Conservation (phyloP, 2,888 invertebrate genomes). For the Amphipyra tragopoginis region DNA sequence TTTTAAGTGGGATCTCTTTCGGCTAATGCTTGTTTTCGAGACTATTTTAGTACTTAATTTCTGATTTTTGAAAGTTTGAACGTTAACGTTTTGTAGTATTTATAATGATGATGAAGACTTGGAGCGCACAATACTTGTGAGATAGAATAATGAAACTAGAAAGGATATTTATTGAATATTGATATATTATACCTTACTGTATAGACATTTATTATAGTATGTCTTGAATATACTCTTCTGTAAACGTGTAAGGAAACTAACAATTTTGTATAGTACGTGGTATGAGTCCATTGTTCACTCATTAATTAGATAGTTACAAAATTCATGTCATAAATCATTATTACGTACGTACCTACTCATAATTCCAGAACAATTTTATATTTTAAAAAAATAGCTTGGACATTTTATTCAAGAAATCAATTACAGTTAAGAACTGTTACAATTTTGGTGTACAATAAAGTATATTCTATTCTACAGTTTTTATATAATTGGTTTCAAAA, state of each 20-base stretch:
- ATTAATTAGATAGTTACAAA: slow-evolving; percentile 14
- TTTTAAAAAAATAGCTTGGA: slow-evolving; percentile 24
- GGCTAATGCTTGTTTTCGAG: slow-evolving; percentile 45
- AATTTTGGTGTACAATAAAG: too few relatives aligned
- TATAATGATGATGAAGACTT: slow-evolving; percentile 78
- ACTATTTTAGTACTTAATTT: slow-evolving; percentile 36
- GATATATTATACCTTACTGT: slow-evolving; percentile 62
- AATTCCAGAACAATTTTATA: slow-evolving; percentile 26
- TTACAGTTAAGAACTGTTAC: slow-evolving; percentile 8
- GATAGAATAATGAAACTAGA: slow-evolving; percentile 76
- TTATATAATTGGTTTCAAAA: slow-evolving; percentile 13
- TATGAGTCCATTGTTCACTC: slow-evolving; percentile 21
- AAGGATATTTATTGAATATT: slow-evolving; percentile 75
- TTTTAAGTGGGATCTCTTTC: slow-evolving; percentile 31
- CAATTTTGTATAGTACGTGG: slow-evolving; percentile 48
- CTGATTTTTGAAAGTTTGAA: slow-evolving; percentile 58
- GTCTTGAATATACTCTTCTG: slow-evolving; percentile 56
- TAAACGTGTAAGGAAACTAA: slow-evolving; percentile 45
- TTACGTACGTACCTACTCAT: slow-evolving; percentile 25
- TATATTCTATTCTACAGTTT: too few relatives aligned
- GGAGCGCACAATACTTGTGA: slow-evolving; percentile 88
- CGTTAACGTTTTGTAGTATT: slow-evolving; percentile 72
- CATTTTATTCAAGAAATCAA: slow-evolving; percentile 8
- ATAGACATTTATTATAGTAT: slow-evolving; percentile 58
- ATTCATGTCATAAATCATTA: slow-evolving; percentile 2